Percentiles rank a stretch among this genome's conserved stretches.
Evolutionary conservation across 2,113 vertebrate genomes (phyloP).

Genomic region (Donacobius atricapilla): DNA sequence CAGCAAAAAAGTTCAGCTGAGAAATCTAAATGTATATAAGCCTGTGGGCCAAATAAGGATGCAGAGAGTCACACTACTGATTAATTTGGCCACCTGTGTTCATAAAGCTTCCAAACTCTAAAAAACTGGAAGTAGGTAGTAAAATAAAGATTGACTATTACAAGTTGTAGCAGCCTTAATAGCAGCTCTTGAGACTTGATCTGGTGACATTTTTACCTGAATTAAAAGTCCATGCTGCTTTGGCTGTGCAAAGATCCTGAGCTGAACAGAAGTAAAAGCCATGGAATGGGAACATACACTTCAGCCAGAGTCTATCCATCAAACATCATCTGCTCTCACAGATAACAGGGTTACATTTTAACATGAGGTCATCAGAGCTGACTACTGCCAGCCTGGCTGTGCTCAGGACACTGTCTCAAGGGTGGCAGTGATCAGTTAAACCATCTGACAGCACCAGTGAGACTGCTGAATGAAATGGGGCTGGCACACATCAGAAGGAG

Average conservation of each 20-base stretch:
- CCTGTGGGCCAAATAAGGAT: neutral
- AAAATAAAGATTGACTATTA: neutral
- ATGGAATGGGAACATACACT: accelerated
- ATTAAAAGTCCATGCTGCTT: neutral
- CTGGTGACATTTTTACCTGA: neutral
- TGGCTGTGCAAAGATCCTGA: neutral
- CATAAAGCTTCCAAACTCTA: neutral
- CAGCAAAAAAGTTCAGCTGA: neutral
- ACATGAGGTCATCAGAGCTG: neutral
- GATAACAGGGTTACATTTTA: neutral
- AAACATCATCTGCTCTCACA: neutral
- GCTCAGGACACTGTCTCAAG: neutral
- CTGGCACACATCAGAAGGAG: neutral
- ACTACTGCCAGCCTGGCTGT: neutral
- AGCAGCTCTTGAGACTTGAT: neutral
- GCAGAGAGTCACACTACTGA: neutral
- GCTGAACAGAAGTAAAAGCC: neutral
- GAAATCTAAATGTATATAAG: neutral
- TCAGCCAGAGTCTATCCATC: neutral
- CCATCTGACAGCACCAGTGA: neutral
- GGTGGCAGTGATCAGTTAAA: neutral
- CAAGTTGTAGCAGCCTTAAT: neutral
- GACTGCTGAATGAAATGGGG: neutral
- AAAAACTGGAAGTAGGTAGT: neutral
- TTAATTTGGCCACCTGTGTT: neutral